A percentile compares a stretch with the other conserved stretches of the same genome.
These are phyloP conservation scores for Lepus americanus DNA, from an alignment of 2,113 vertebrate species.

Conservation along the genomic window DNA sequence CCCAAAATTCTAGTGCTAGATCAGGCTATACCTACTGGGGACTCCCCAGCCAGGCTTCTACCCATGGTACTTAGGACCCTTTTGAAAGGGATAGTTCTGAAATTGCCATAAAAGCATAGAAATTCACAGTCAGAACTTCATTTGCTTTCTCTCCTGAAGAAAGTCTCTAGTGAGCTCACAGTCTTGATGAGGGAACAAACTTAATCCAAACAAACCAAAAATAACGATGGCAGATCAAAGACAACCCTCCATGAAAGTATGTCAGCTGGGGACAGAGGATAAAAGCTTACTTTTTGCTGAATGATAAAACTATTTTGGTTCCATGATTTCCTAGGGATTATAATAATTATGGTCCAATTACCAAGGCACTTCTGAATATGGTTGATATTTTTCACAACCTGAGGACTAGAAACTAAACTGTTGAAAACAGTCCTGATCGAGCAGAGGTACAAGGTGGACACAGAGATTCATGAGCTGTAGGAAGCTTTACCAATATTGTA, in stretches of 20 bases:
- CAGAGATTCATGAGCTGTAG: not conserved
- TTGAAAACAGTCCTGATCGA: not conserved
- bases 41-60: not conserved
- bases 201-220: conserved; percentile 68
- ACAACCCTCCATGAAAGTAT: conserved; percentile 26
- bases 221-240: conserved; percentile 70
- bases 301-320: conserved; percentile 27
- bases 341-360: not conserved
- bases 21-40: not conserved
- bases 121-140: not conserved
- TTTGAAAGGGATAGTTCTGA: not conserved
- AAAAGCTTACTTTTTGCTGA: conserved; percentile 38
- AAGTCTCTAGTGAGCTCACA: conserved; percentile 58
- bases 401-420: not conserved
- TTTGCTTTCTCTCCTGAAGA: conserved; percentile 29
- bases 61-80: not conserved
- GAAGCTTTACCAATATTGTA: not conserved
- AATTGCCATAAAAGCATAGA: not conserved
- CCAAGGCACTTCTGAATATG: not conserved
- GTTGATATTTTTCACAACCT: not conserved
- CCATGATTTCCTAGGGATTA: conserved; percentile 39
- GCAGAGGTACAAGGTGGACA: not conserved
- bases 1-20: not conserved
- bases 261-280: conserved; percentile 49
- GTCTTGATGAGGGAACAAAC: conserved; percentile 68